phyloP scores from a whole-genome alignment of 1,140 invertebrate species.

The Littorina saxatilis region DNA sequence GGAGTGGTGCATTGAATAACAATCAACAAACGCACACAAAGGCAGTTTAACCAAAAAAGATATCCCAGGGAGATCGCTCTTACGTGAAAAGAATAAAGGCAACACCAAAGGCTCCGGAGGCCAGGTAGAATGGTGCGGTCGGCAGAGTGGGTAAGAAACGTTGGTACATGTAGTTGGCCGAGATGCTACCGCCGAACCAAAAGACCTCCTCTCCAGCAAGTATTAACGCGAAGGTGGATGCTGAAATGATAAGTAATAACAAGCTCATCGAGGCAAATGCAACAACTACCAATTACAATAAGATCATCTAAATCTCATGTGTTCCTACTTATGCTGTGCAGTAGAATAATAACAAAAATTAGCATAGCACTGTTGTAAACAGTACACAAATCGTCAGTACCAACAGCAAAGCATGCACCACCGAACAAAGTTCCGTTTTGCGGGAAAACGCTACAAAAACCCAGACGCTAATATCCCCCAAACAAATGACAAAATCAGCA shows the following conservation, averaged over 20 bases:
- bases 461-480: too few species aligned
- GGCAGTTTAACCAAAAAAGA: too few species aligned
- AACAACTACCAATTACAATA: not conserved
- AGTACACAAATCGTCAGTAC: too few species aligned
- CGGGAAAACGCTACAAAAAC: too few species aligned
- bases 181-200: not conserved
- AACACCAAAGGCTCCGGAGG: not conserved
- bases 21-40: too few species aligned
- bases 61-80: too few species aligned
- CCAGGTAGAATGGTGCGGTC: constrained; percentile 15
- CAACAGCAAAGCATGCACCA: too few species aligned
- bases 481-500: too few species aligned
- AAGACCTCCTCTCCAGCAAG: not conserved
- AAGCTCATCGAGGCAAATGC: too few species aligned
- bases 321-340: not conserved
- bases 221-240: constrained; percentile 7
- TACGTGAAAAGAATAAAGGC: not conserved
- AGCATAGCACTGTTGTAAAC: not conserved
- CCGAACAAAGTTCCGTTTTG: too few species aligned
- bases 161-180: constrained; percentile 9
- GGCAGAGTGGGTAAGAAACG: not conserved
- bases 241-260: not conserved
- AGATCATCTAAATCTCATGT: not conserved
- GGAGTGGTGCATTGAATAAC: too few species aligned
- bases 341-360: not conserved